Conservation (phyloP, 2,888 invertebrate genomes). For the Cecidostiba fungosa region DNA sequence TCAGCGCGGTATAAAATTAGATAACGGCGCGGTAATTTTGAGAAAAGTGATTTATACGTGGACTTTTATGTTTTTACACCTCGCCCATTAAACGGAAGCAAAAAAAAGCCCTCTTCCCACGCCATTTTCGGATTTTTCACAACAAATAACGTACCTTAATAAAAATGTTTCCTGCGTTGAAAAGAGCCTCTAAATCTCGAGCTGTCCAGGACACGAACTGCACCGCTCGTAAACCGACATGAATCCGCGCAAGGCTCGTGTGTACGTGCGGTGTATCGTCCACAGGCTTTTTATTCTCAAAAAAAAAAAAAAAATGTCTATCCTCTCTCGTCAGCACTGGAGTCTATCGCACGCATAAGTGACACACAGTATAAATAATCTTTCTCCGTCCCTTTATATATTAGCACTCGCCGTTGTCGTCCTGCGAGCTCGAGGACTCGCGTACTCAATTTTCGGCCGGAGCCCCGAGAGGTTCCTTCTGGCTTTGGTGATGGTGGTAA, state of each 20-base stretch:
- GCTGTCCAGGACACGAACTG: conserved; percentile 6
- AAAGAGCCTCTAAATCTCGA: conserved; percentile 24
- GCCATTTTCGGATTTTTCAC: neutral
- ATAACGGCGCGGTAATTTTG: too few relatives aligned
- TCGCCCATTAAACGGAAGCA: too few relatives aligned
- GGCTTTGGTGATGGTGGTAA: conserved; percentile 64
- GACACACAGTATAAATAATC: neutral
- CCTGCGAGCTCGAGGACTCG: neutral
- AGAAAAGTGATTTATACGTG: too few relatives aligned
- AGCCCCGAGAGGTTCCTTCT: neutral
- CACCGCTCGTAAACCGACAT: conserved; percentile 12
- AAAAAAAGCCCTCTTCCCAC: neutral
- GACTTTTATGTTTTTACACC: neutral
- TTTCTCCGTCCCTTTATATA: too few relatives aligned
- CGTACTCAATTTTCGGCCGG: conserved; percentile 16
- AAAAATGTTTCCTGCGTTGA: neutral
- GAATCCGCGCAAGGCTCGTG: neutral
- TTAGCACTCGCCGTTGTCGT: neutral
- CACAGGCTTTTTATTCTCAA: neutral
- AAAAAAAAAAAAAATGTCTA: neutral
- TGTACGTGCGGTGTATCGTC: neutral
- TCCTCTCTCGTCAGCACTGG: neutral
- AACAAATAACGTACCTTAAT: neutral
- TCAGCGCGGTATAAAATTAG: too few relatives aligned
- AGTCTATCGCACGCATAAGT: neutral